These are phyloP conservation scores for Triplophysa rosa DNA, from an alignment of 2,113 vertebrate genomes.

Conservation along the genomic window DNA sequence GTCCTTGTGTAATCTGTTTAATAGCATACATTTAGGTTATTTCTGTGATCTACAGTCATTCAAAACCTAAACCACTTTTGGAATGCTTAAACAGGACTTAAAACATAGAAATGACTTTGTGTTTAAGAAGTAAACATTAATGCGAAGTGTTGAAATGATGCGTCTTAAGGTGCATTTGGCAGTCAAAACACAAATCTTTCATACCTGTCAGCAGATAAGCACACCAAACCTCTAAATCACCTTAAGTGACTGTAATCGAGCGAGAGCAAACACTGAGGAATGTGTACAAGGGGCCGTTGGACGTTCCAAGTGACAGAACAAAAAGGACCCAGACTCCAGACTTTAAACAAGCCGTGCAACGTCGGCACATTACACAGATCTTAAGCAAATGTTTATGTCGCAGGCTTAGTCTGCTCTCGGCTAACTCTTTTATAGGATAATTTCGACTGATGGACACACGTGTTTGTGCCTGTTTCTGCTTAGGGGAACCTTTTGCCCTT, in stretches of 20 bases:
- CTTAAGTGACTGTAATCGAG: conserved; percentile 60
- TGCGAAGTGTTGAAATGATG: not conserved
- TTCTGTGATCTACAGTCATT: not conserved
- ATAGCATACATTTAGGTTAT: not conserved
- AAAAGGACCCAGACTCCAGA: conserved; percentile 44
- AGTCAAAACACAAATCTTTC: conserved; percentile 30
- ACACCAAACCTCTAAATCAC: conserved; percentile 65
- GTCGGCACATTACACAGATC: conserved; percentile 61
- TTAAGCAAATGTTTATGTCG: conserved; percentile 61
- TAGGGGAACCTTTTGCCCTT: conserved; percentile 21
- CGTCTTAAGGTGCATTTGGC: not conserved
- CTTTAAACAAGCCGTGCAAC: conserved; percentile 58
- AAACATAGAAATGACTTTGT: not conserved
- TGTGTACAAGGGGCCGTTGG: conserved; percentile 30
- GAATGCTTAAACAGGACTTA: not conserved
- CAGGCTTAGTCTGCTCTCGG: conserved; percentile 44
- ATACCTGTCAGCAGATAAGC: conserved; percentile 36
- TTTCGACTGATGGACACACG: conserved; percentile 31
- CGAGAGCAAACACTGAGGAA: conserved; percentile 52
- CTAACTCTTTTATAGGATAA: conserved; percentile 46
- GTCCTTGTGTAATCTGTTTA: conserved; percentile 38
- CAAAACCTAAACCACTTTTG: not conserved
- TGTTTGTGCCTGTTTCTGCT: conserved; percentile 34
- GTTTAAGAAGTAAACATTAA: conserved; percentile 13
- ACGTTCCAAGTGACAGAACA: conserved; percentile 40